Percentiles rank a stretch among this genome's conserved stretches.
phyloP scores from a whole-genome alignment of 2,113 vertebrate species.

The Thalassarche chlororhynchos region DNA sequence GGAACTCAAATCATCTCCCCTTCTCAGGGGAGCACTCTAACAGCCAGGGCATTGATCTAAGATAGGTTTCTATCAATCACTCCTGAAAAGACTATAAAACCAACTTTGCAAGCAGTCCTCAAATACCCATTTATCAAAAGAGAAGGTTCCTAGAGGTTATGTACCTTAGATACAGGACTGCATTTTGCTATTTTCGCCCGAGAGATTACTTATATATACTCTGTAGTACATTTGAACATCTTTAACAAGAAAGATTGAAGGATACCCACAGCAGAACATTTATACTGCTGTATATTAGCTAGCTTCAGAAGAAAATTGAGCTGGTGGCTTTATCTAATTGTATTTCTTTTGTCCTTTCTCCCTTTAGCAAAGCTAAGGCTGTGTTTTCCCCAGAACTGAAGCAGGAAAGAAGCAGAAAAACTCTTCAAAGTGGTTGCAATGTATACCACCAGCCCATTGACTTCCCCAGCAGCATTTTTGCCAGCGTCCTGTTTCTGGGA shows the following conservation, averaged over 20 bases:
- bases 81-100: neutral
- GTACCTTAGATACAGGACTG: neutral
- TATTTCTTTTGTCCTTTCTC: neutral
- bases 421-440: neutral
- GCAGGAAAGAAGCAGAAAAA: neutral
- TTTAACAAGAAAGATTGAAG: neutral
- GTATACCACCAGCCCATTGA: neutral
- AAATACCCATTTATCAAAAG: constrained; percentile 12
- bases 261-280: neutral
- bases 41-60: neutral
- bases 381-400: neutral
- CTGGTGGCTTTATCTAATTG: neutral
- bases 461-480: neutral
- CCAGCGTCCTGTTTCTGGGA: neutral
- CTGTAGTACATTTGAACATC: neutral
- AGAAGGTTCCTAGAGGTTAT: neutral
- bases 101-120: neutral
- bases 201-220: neutral
- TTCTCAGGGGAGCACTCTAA: neutral
- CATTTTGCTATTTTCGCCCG: neutral
- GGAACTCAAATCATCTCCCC: neutral
- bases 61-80: neutral
- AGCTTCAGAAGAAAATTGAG: neutral
- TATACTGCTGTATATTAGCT: neutral
- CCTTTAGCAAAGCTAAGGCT: neutral